A percentile compares a stretch with the other conserved stretches of the same genome.
Evolutionary conservation across 2,113 vertebrate genomes (phyloP).

Genomic region (Lonchura striata): DNA sequence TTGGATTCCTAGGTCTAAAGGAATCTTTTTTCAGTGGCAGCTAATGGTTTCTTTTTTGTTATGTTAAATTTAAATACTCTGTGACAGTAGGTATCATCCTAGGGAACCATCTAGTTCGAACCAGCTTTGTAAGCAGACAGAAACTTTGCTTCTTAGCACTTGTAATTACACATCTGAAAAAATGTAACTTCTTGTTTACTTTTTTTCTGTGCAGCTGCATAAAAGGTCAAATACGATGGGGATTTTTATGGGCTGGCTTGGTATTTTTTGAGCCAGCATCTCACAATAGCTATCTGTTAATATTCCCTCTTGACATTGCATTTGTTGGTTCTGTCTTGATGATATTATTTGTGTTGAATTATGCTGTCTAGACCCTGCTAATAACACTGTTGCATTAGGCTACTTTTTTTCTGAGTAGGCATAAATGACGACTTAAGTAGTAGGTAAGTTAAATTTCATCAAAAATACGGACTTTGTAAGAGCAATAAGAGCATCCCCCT

Average conservation of each 20-base stretch:
- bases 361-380: not conserved
- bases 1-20: not conserved
- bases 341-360: not conserved
- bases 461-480: not conserved
- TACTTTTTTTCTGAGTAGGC: not conserved
- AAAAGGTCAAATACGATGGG: slow-evolving; percentile 14
- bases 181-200: slow-evolving; percentile 43
- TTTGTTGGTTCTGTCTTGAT: slow-evolving; percentile 9
- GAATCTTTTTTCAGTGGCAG: not conserved
- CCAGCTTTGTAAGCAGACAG: not conserved
- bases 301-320: slow-evolving; percentile 15
- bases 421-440: not conserved
- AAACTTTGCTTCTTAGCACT: not conserved
- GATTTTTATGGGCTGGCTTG: slow-evolving; percentile 28
- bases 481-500: not conserved
- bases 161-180: slow-evolving; percentile 45
- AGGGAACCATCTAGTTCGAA: not conserved
- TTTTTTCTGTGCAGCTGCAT: slow-evolving; percentile 62
- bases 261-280: not conserved
- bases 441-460: not conserved
- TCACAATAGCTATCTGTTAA: slow-evolving; percentile 51
- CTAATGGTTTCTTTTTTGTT: not conserved
- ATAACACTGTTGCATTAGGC: not conserved
- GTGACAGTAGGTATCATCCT: not conserved
- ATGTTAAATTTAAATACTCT: not conserved